Evolutionary conservation across 1,140 invertebrate species (phyloP), one percentile per base, ranked within the genome.

Genomic region (Sipha flava): DNA sequence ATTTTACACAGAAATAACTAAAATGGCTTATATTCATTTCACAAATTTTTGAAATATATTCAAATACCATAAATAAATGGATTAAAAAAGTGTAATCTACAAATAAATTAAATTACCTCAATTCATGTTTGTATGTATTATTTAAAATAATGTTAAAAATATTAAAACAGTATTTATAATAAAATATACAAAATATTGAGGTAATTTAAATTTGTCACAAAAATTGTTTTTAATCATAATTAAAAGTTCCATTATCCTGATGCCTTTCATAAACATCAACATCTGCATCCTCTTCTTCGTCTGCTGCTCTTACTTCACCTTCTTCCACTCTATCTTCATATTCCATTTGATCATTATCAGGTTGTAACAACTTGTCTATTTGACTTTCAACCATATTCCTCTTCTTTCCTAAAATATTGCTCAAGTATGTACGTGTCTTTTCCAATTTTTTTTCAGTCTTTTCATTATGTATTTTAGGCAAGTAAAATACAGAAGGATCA

Each of bases 401-500:
- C 12, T 80, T 80, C 23, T 70, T 80, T 23, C 62, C 47, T 40
- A 66, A 52, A 21, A 66, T 80, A 68, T 70, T 80, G 14, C 62
- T 80, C 34, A 77, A 59, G 29, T 77, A 77, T 77, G 52, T 43
- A 9, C 49, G 29, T 14, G 73, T 77, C 37, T 77, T 77, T n/a
- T 66, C 62, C 29, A 91, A 83, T 59, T 89, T 86, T 80, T 86
- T 86, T 81, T 89, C 87, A 49, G 89, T 88, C 54, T 88, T 87
- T 23, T 88, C 84, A 82, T 87, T 89, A 82, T 89, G 90, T 82
- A 89, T 89, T 84, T 92, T 93, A 10, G 96, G 96, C 83, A 94
- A 84, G 87, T 92, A 98, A 87, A 94, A 97, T 79, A 98, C 89
- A 62, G 90, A 88, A 34, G 96, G 96, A 84, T 94, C 93, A 1